Evolutionary conservation across 2,888 invertebrate genomes (phyloP).

Genomic region (Girardia tigrina): DNA sequence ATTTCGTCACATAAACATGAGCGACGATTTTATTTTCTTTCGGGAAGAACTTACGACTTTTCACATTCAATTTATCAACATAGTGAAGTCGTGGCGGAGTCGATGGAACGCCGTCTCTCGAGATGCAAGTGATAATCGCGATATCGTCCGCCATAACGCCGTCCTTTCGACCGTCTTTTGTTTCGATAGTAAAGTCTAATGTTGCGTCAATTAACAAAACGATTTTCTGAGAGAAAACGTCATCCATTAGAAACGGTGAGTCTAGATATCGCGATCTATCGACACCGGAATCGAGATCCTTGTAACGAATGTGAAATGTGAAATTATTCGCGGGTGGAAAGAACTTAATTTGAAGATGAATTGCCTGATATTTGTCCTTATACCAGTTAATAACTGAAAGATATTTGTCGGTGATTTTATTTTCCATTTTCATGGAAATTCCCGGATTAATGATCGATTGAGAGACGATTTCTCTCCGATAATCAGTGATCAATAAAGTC

Average conservation of each 20-base stretch:
- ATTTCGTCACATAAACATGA: neutral
- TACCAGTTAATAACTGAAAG: neutral
- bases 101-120: neutral
- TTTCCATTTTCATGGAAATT: neutral
- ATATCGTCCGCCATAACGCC: neutral
- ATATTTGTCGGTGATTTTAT: neutral
- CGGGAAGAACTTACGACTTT: neutral
- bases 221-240: neutral
- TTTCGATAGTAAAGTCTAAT: neutral
- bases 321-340: neutral
- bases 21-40: neutral
- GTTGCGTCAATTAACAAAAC: neutral
- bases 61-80: neutral
- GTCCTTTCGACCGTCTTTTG: neutral
- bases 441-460: neutral
- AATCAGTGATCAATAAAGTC: neutral
- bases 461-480: neutral
- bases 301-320: neutral
- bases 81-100: neutral
- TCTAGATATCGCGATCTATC: neutral
- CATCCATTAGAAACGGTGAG: neutral
- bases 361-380: neutral
- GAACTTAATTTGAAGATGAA: neutral
- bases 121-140: neutral
- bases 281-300: neutral